These are phyloP conservation scores for Lagorchestes hirsutus DNA, from an alignment of 2,797 vertebrate genomes.

Conservation along the genomic window DNA sequence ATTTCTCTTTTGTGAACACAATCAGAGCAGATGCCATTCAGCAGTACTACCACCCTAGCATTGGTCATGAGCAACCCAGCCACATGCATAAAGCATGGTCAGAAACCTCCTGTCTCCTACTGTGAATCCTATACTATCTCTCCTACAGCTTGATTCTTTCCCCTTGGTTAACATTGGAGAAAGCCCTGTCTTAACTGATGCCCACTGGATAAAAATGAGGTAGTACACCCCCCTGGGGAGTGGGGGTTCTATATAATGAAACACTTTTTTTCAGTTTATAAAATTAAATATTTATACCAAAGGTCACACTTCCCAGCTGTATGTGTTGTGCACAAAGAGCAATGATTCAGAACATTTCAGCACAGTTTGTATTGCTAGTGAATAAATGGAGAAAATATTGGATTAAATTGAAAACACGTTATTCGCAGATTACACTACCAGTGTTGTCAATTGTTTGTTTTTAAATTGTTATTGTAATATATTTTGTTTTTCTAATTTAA, in stretches of 20 bases:
- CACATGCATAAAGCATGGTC: accelerated
- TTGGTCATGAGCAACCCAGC: accelerated
- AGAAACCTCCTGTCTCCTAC: not conserved
- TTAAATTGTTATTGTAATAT: slow-evolving; percentile 94
- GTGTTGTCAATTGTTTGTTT: slow-evolving; percentile 88
- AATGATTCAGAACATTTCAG: not conserved
- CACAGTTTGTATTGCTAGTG: slow-evolving; percentile 33
- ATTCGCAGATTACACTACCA: slow-evolving; percentile 86
- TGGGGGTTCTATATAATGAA: slow-evolving; percentile 55
- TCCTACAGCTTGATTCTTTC: slow-evolving; percentile 15
- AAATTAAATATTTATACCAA: slow-evolving; percentile 74
- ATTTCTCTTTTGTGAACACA: not conserved
- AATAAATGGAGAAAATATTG: slow-evolving; percentile 68
- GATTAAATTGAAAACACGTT: slow-evolving; percentile 72
- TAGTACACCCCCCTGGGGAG: slow-evolving; percentile 22
- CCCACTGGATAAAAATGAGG: slow-evolving; percentile 15
- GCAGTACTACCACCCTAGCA: not conserved
- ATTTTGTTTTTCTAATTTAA: slow-evolving; percentile 98
- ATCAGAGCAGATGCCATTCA: not conserved
- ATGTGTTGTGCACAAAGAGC: slow-evolving; percentile 18
- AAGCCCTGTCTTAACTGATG: not conserved
- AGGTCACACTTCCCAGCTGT: slow-evolving; percentile 66
- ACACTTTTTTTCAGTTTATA: not conserved
- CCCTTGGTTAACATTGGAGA: not conserved
- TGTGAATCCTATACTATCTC: accelerated